Evolutionary conservation across 2,888 invertebrate genomes (phyloP), one percentile per base, ranked within the genome.

Genomic region (Rapana venosa): DNA sequence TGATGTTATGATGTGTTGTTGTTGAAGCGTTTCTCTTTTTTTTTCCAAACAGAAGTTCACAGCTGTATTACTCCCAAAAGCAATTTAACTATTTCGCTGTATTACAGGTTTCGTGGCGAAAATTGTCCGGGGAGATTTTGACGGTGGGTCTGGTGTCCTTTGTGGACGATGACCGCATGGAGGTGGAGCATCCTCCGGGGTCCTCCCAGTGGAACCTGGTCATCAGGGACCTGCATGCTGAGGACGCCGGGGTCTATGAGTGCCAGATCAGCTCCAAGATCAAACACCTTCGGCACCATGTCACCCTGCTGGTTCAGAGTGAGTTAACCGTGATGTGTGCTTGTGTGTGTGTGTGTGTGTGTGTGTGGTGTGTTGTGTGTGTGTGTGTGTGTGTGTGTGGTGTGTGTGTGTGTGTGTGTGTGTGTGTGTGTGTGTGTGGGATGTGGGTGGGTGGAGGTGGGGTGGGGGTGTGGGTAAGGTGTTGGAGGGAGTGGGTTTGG

Each of bases 211-310:
- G 94, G 94, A 93, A 94, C 91, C 92, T 94, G n/a, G 90, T 93
- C 79, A 93, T 94, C 56, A 91, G 93, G 26, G 88, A 90, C 70
- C 93, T 93, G 0, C 92, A 92, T 87, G 56, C 91, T 61, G 91
- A 92, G 47, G 93, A 94, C 87, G 92, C 92, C 15, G 94, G 94
- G 4, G 90, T 92, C 32, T 94, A 94, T 79, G 94, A 94, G 90
- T 94, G 94, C 85, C 94, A 94, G 91, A 92, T 94, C 90, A 92
- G 93, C 90, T 92, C 94, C 81, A 92, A 91, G 87, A 91, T 92
- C 86, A 91, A 92, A 47, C 93, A 94, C 77, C 93, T 94, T 20
- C 91, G 94, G 17, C 91, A 92, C 47, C 91, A 93, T 66, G 93
- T 94, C 87, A 92, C 92, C 74, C 91, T 95, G 20, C 91, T 92